Evolutionary conservation across 2,113 vertebrate species (phyloP).

Genomic region (Oophaga pumilio): DNA sequence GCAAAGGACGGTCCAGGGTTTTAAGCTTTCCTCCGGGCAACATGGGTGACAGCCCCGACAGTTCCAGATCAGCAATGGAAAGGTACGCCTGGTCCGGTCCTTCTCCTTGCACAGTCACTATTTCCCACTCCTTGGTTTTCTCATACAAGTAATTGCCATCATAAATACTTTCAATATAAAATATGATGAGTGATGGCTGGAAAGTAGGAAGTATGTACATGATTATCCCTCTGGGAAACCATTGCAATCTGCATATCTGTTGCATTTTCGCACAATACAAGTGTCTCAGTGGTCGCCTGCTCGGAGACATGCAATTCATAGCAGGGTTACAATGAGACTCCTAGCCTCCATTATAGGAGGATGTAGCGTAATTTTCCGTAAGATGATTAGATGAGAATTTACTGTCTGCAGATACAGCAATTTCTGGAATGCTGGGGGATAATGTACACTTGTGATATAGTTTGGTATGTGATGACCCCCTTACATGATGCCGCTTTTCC

Average conservation of each 20-base stretch:
- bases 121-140: background rate
- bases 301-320: background rate
- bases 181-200: background rate
- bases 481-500: no score
- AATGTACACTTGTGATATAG: background rate
- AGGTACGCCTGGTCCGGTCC: no score
- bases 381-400: background rate
- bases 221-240: background rate
- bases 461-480: background rate
- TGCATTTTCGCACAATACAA: conserved; percentile 13
- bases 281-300: background rate
- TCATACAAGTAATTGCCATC: background rate
- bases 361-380: background rate
- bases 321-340: background rate
- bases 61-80: no score
- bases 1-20: no score
- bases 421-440: background rate
- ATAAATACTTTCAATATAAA: no score
- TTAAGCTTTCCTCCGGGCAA: no score
- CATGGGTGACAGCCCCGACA: no score
- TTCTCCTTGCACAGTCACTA: no score
- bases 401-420: background rate
- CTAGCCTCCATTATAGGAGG: background rate
- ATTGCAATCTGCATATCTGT: background rate
- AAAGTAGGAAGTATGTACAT: background rate